A percentile compares a stretch with the other conserved stretches of the same genome.
phyloP scores from a whole-genome alignment of 2,113 vertebrate genomes.

The Raja brachyura region DNA sequence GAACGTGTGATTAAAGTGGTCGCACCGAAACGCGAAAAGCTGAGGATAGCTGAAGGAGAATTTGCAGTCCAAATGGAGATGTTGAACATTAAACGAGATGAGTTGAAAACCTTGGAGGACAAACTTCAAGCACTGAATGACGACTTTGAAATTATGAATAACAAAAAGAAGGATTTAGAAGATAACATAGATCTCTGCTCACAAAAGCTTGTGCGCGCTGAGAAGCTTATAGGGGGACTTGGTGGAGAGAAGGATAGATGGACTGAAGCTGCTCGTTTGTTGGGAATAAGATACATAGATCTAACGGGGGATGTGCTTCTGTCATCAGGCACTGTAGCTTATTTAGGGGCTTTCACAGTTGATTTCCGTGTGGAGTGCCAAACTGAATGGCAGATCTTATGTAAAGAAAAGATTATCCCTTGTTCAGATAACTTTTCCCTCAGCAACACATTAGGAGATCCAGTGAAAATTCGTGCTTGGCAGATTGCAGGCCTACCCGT shows the following conservation, averaged over 20 bases:
- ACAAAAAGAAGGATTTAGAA: constrained; percentile 65
- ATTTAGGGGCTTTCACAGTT: constrained; percentile 81
- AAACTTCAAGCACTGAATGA: constrained; percentile 69
- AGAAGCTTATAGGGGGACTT: constrained; percentile 79
- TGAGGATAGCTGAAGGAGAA: constrained; percentile 64
- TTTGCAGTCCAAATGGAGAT: constrained; percentile 66
- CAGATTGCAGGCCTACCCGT: constrained; percentile 80
- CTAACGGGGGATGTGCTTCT: constrained; percentile 80
- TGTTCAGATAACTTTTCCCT: constrained; percentile 74
- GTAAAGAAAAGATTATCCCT: constrained; percentile 65
- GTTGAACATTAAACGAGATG: constrained; percentile 68
- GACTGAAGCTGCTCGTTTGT: constrained; percentile 70
- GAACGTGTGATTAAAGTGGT: constrained; percentile 80
- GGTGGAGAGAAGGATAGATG: constrained; percentile 86
- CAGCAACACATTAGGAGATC: constrained; percentile 70
- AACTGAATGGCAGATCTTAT: constrained; percentile 66
- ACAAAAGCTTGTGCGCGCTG: constrained; percentile 75
- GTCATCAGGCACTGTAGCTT: constrained; percentile 77
- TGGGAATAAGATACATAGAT: constrained; percentile 66
- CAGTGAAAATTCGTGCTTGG: constrained; percentile 77
- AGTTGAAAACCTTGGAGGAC: constrained; percentile 74
- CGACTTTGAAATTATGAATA: constrained; percentile 69
- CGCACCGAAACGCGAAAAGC: constrained; percentile 71
- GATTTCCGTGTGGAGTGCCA: constrained; percentile 75
- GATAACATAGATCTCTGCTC: constrained; percentile 81